Conservation (phyloP, 2,797 vertebrate genomes). For the Sylvilagus floridanus region DNA sequence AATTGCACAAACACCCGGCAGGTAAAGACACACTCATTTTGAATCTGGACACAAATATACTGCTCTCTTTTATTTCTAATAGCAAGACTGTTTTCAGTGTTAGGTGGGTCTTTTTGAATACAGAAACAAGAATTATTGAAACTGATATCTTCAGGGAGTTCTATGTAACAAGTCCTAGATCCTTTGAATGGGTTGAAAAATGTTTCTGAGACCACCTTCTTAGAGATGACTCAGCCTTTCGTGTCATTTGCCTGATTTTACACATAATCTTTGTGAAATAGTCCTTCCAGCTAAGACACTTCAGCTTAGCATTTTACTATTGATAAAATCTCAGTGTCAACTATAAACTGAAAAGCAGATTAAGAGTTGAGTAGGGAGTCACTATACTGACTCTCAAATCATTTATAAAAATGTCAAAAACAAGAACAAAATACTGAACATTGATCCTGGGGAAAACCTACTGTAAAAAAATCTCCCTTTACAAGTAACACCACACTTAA, state of each 20-base stretch:
- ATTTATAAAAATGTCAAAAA: conserved; percentile 53
- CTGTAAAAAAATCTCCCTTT: conserved; percentile 47
- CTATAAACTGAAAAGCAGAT: background rate
- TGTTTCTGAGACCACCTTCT: background rate
- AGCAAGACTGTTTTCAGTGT: background rate
- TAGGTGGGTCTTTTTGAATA: conserved; percentile 34
- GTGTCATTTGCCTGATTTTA: conserved; percentile 15
- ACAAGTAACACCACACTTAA: conserved; percentile 50
- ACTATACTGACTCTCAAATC: background rate
- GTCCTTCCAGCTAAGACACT: background rate
- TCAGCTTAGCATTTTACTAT: conserved; percentile 44
- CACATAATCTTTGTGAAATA: background rate
- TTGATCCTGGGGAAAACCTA: conserved; percentile 15
- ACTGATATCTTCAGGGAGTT: background rate
- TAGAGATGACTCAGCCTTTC: background rate
- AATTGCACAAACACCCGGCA: background rate
- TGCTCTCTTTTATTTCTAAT: conserved; percentile 26
- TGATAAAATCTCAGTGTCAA: background rate
- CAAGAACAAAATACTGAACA: background rate
- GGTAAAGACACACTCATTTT: background rate
- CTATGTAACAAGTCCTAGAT: background rate
- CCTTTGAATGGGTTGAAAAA: background rate
- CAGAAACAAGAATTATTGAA: conserved; percentile 41
- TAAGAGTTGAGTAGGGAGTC: background rate
- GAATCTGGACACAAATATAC: background rate